Percentiles rank a stretch among this genome's conserved stretches.
phyloP scores from a whole-genome alignment of 2,888 invertebrate genomes.

The Vanessa cardui region DNA sequence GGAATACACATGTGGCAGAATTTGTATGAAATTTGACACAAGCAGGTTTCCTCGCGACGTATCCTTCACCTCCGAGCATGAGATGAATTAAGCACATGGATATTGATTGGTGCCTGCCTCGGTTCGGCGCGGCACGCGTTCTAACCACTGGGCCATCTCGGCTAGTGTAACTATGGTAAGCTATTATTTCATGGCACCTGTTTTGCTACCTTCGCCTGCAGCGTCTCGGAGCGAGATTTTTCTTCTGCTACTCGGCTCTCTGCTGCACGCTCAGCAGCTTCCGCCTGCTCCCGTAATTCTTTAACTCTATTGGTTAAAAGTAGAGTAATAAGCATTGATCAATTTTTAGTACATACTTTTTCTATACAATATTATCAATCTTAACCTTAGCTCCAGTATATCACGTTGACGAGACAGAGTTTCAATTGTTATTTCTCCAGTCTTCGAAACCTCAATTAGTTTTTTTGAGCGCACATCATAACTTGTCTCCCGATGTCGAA shows the following conservation, averaged over 20 bases:
- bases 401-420: constrained; percentile 68
- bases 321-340: background rate
- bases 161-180: background rate
- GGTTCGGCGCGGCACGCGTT: no score
- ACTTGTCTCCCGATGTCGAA: constrained; percentile 67
- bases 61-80: no score
- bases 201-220: constrained; percentile 67
- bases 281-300: constrained; percentile 65
- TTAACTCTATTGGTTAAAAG: constrained; percentile 57
- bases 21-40: no score
- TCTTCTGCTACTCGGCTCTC: constrained; percentile 51
- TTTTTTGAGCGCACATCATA: constrained; percentile 70
- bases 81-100: no score
- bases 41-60: no score
- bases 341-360: background rate
- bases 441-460: constrained; percentile 69
- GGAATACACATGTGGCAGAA: no score
- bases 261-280: constrained; percentile 52
- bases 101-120: no score
- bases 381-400: constrained; percentile 69
- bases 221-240: constrained; percentile 52
- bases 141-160: no score
- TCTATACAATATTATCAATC: constrained; percentile 15
- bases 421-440: constrained; percentile 71
- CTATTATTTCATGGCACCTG: constrained; percentile 57